A percentile compares a stretch with the other conserved stretches of the same genome.
Evolutionary conservation across 2,113 vertebrate genomes (phyloP).

Genomic region (Carassius auratus): DNA sequence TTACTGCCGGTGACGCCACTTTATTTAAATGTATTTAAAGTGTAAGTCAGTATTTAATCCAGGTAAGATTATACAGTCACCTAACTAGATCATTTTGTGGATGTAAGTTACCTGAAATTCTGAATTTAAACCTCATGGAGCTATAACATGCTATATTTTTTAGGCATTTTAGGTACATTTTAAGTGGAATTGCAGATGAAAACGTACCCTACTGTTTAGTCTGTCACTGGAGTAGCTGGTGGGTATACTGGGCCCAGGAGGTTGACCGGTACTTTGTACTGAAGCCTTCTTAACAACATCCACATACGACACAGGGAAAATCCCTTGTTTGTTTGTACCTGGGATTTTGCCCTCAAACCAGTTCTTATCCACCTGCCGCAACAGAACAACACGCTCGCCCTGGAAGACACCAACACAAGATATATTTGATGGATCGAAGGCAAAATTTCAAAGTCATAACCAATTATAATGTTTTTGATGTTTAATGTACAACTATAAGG

Average conservation of each 20-base stretch:
- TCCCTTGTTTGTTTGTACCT: conserved; percentile 85
- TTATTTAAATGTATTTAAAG: background rate
- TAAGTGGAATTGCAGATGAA: background rate
- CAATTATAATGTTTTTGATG: background rate
- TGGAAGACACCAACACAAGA: conserved; percentile 62
- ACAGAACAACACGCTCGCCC: conserved; percentile 85
- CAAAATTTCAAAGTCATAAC: background rate
- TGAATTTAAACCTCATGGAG: background rate
- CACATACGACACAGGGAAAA: conserved; percentile 89
- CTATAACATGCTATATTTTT: background rate
- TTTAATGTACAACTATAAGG: background rate
- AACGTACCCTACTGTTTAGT: conserved; percentile 82
- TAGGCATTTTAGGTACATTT: background rate
- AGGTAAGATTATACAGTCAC: conserved; percentile 14
- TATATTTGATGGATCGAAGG: background rate
- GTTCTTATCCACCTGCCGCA: conserved; percentile 88
- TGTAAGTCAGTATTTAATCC: background rate
- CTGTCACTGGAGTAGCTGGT: conserved; percentile 81
- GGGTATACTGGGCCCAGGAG: conserved; percentile 75
- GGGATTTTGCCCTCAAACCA: conserved; percentile 88
- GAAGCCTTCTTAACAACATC: conserved; percentile 81
- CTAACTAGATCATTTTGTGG: background rate
- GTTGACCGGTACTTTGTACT: conserved; percentile 74
- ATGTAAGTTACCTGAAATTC: background rate
- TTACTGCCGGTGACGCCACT: conserved; percentile 6